Percentiles rank a stretch among this genome's conserved stretches.
phyloP scores from a whole-genome alignment of 2,113 vertebrate species.

The Piprites chloris region DNA sequence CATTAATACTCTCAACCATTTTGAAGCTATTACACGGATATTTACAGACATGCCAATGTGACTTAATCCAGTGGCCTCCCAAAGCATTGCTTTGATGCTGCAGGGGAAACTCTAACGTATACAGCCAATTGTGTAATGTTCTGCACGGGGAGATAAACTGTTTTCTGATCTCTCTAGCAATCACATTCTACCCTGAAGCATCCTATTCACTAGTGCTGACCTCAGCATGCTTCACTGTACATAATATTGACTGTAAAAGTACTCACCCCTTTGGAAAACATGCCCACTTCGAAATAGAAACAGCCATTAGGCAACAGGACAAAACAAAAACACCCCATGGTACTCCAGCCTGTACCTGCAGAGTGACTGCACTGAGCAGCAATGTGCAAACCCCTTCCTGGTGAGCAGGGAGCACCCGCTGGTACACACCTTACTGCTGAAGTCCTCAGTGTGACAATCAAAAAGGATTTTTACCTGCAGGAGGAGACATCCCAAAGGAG shows the following conservation, averaged over 20 bases:
- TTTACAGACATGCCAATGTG: not conserved
- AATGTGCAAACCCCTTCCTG: fast-evolving
- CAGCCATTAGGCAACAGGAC: not conserved
- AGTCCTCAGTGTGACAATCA: fast-evolving
- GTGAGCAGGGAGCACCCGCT: not conserved
- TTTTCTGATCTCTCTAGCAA: not conserved
- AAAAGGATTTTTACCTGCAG: not conserved
- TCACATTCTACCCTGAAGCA: not conserved
- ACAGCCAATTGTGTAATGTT: not conserved
- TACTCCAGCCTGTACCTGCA: fast-evolving
- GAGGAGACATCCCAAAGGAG: not conserved
- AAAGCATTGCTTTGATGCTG: not conserved
- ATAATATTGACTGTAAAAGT: not conserved
- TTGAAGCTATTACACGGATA: not conserved
- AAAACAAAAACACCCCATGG: fast-evolving
- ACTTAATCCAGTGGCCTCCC: not conserved
- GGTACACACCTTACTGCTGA: too few relatives aligned
- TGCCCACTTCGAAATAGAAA: not conserved
- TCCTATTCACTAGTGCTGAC: not conserved
- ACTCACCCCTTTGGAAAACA: not conserved
- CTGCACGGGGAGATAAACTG: not conserved
- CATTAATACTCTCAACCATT: not conserved
- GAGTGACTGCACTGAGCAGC: not conserved
- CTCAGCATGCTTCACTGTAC: conserved; percentile 2
- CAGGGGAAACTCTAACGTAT: not conserved